These are phyloP conservation scores for Pollenia labialis DNA, from an alignment of 2,888 invertebrate genomes.

Conservation along the genomic window DNA sequence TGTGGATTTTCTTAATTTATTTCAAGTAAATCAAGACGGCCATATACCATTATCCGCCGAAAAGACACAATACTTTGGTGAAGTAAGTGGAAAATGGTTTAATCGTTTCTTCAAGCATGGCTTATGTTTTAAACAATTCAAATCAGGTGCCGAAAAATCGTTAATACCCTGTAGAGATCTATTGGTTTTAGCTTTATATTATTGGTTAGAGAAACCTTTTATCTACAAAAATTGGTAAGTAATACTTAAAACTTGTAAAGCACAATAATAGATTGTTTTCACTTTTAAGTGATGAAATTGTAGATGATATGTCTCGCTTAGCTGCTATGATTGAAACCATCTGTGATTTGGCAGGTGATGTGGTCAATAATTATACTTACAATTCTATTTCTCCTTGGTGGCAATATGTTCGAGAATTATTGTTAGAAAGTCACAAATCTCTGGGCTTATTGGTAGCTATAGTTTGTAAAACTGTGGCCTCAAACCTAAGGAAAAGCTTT, in stretches of 20 bases:
- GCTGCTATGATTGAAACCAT: constrained; percentile 87
- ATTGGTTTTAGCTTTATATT: constrained; percentile 88
- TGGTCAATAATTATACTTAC: constrained; percentile 86
- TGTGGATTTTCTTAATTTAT: constrained; percentile 83
- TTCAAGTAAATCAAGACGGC: constrained; percentile 79
- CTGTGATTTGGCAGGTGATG: constrained; percentile 87
- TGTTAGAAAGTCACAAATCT: constrained; percentile 90
- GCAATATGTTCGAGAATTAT: constrained; percentile 89
- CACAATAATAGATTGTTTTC: neutral
- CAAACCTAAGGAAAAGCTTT: constrained; percentile 79
- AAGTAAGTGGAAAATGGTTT: constrained; percentile 80
- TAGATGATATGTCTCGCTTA: constrained; percentile 88
- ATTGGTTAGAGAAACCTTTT: constrained; percentile 88
- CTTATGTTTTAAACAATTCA: constrained; percentile 84
- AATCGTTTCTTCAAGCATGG: constrained; percentile 80
- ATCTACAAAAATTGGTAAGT: constrained; percentile 80
- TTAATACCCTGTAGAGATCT: constrained; percentile 86
- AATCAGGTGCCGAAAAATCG: constrained; percentile 76
- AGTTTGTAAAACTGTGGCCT: constrained; percentile 90
- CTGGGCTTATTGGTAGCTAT: constrained; percentile 93
- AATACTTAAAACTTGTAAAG: neutral
- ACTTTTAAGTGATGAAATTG: constrained; percentile 81
- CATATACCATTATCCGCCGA: constrained; percentile 81
- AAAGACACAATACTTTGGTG: constrained; percentile 79
- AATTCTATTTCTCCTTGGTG: constrained; percentile 92